These are phyloP conservation scores for Numida meleagris DNA, from an alignment of 2,113 vertebrate genomes.

Conservation along the genomic window DNA sequence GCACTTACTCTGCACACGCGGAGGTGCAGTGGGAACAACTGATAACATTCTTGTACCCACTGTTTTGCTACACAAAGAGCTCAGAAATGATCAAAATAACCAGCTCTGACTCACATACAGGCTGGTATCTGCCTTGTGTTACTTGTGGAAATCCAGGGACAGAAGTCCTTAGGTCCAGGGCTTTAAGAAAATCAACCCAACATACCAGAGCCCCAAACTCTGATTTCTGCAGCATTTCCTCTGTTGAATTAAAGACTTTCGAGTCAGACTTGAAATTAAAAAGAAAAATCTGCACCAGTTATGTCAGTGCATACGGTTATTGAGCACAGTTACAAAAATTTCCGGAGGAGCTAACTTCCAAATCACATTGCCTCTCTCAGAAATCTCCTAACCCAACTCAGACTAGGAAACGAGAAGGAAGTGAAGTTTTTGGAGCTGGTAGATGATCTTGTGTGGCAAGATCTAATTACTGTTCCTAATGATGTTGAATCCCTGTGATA, in stretches of 20 bases:
- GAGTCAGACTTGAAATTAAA: background rate
- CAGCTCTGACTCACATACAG: too few relatives aligned
- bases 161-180: background rate
- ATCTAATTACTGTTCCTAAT: background rate
- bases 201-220: background rate
- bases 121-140: background rate
- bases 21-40: background rate
- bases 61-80: background rate
- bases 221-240: background rate
- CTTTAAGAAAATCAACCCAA: background rate
- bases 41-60: rapidly evolving
- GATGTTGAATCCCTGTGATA: background rate
- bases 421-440: background rate
- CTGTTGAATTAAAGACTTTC: background rate
- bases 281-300: rapidly evolving
- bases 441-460: background rate
- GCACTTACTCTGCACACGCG: background rate
- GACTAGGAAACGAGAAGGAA: background rate
- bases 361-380: background rate
- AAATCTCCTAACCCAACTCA: background rate
- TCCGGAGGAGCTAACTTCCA: background rate
- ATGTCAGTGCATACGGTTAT: background rate
- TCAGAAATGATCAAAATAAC: background rate
- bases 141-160: background rate
- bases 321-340: background rate